phyloP scores from a whole-genome alignment of 2,888 invertebrate genomes.

The Scaptomyza tumidula region DNA sequence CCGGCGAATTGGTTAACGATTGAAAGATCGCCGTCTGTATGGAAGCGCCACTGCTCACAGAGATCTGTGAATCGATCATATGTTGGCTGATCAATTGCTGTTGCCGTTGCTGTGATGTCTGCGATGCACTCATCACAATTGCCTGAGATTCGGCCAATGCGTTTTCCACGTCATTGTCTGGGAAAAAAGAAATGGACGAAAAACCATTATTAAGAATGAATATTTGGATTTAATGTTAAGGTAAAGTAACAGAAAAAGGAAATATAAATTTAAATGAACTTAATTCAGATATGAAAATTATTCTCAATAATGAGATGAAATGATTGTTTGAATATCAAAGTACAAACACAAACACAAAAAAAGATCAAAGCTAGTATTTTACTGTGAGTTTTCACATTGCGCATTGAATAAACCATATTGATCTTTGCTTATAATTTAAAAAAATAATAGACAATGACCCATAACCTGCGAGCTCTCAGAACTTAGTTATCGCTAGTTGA shows the following conservation, averaged over 20 bases:
- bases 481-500: neutral
- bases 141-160: slow-evolving; percentile 79
- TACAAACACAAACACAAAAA: neutral
- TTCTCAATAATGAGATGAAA: no score
- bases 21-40: slow-evolving; percentile 83
- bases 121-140: slow-evolving; percentile 77
- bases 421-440: neutral
- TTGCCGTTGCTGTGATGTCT: slow-evolving; percentile 74
- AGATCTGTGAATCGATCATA: slow-evolving; percentile 84
- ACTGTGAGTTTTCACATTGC: neutral
- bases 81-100: slow-evolving; percentile 76
- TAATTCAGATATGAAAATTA: no score
- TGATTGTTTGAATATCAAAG: neutral
- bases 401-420: neutral
- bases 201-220: slow-evolving; percentile 3
- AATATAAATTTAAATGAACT: no score
- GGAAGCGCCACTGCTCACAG: slow-evolving; percentile 83
- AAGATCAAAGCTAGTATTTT: neutral
- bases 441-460: neutral
- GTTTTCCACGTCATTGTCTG: slow-evolving; percentile 82
- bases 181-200: slow-evolving; percentile 8
- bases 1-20: slow-evolving; percentile 75
- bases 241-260: no score
- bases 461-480: neutral
- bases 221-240: no score